Base-by-base conservation (phyloP, 2,888 invertebrate species). In the Rhyacophila evoluta region DNA sequence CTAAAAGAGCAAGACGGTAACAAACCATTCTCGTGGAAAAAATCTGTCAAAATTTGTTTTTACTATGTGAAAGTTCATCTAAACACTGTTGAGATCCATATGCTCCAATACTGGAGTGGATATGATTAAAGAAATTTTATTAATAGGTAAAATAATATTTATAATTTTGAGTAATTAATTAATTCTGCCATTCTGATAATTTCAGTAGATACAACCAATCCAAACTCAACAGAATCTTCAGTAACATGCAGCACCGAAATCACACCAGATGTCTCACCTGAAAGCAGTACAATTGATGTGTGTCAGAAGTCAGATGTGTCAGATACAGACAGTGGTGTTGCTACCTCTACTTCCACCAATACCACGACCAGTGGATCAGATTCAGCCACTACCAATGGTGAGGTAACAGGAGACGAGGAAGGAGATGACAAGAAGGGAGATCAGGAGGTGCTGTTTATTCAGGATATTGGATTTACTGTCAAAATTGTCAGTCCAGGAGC, bases 381-480 rank as follows among this genome's bases (percentile, higher is more conserved):
- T 25, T 27, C 12, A 2, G 28, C 74, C 1, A 27, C 75, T 29
- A 67, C 75, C 6, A 79, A 80, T 15, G 86, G 88, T 72, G 89
- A 89, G 83, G 88, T 88, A 0, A 86, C 88, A 69, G 89, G 88
- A 0, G 89, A 89, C 84, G 89, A 89, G 67, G 90, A 90, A 82
- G 89, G 86, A 2, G 92, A 92, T 81, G 91, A 92, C 38, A 89
- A 90, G 82, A 93, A 92, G 83, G 90, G 90, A 81, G 94, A 94
- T 83, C 93, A 94, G 79, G 95, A 95, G 87, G 94, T 97, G 75
- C 95, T 97, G 81, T 95, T 95, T 84, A 94, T 97, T 84, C 97
- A 97, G 86, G 97, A 98, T 85, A 91, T 95, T 89, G 97, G 97
- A 72, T 97, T 97, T 85, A 96, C 95, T 75, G 95, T 98, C n/a